A percentile compares a stretch with the other conserved stretches of the same genome.
Evolutionary conservation across 2,113 vertebrate genomes (phyloP).

Genomic region (Telmatochromis sp.): DNA sequence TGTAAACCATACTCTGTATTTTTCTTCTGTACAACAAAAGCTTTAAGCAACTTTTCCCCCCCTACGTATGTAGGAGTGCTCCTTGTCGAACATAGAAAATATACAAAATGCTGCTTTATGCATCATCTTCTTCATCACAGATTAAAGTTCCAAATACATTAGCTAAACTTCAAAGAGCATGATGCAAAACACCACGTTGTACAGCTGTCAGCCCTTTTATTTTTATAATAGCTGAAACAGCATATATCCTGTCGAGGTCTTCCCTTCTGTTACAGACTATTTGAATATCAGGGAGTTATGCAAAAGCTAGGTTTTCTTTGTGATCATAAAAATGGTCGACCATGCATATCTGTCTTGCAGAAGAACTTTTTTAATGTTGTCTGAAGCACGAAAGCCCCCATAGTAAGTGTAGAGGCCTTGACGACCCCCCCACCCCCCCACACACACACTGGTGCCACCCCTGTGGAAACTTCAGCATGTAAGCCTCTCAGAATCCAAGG

Average conservation of each 20-base stretch:
- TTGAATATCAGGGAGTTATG: neutral
- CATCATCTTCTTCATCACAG: neutral
- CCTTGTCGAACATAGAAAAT: neutral
- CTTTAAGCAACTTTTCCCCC: neutral
- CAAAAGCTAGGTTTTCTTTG: neutral
- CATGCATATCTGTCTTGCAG: neutral
- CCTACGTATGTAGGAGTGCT: neutral
- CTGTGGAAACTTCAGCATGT: conserved; percentile 4
- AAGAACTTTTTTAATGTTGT: neutral
- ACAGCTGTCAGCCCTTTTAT: neutral
- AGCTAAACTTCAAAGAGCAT: neutral
- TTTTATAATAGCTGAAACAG: neutral
- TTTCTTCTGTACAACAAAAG: neutral
- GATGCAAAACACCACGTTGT: neutral
- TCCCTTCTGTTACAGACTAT: neutral
- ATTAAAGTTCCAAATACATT: neutral
- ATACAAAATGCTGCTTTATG: neutral
- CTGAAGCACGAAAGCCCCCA: neutral
- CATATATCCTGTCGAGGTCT: neutral
- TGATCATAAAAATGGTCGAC: neutral
- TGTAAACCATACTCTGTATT: neutral
- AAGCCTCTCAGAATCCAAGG: conserved; percentile 35
- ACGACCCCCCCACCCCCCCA: rapidly evolving
- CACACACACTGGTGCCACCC: neutral
- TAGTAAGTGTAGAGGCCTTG: neutral